Evolutionary conservation across 1,140 invertebrate species (phyloP).

Genomic region (Pygmarrhopalites habei): DNA sequence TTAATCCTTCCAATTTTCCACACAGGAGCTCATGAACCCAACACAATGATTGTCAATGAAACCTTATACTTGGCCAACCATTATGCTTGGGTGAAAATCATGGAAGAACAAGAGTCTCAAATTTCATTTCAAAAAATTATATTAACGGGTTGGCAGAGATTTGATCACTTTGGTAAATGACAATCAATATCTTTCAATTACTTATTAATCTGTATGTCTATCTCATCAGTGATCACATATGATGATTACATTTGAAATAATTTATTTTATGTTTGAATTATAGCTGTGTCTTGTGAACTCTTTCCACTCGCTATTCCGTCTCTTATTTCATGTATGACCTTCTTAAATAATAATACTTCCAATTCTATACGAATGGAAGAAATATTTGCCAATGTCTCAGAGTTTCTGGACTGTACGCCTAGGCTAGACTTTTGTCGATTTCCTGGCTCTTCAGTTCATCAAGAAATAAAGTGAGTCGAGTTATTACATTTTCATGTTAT

Average conservation of each 20-base stretch:
- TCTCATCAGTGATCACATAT: constrained; percentile 23
- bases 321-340: constrained; percentile 51
- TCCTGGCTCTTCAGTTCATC: constrained; percentile 42
- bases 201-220: constrained; percentile 51
- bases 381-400: constrained; percentile 30
- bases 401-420: constrained; percentile 37
- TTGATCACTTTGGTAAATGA: constrained; percentile 43
- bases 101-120: constrained; percentile 48
- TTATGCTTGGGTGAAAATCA: constrained; percentile 55
- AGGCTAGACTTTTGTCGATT: constrained; percentile 41
- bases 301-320: constrained; percentile 60
- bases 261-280: too few relatives aligned
- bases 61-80: constrained; percentile 60
- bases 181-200: too few relatives aligned
- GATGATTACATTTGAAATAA: too few relatives aligned
- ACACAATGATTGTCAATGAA: constrained; percentile 52
- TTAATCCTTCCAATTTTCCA: too few relatives aligned
- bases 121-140: constrained; percentile 57
- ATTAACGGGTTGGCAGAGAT: constrained; percentile 69
- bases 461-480: constrained; percentile 24
- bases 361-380: constrained; percentile 24
- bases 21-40: constrained; percentile 34
- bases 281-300: constrained; percentile 58
- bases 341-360: constrained; percentile 40
- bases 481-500: too few relatives aligned